Evolutionary conservation across 2,888 invertebrate species (phyloP), one percentile per base, ranked within the genome.

Genomic region (Cacoxenus indagator): DNA sequence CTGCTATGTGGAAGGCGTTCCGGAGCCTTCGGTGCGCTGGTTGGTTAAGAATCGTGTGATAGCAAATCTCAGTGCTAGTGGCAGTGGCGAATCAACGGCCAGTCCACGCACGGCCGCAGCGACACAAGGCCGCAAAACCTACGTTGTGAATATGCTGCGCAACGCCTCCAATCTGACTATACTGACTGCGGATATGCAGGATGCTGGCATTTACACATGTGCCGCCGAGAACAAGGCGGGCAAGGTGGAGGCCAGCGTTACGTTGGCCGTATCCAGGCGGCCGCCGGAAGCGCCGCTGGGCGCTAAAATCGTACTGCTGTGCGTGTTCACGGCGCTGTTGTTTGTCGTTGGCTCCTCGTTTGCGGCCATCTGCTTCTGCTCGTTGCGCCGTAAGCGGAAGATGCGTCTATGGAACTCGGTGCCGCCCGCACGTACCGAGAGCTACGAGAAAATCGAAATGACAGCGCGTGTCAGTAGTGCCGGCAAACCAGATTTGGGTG

Each of bases 151-250:
- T 81, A 90, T 92, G 84, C 90, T 91, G 85, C 91, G 92, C 75
- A 91, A 91, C 81, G 91, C 91, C 67, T 94, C 93, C 85, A 93
- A 93, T 87, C 89, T 95, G 84, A 93, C 93, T 5, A 92, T 95
- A 73, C 90, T 92, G 78, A 90, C 92, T 31, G 92, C 92, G 6
- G 94, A 94, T 71, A 87, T 92, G 73, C 93, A 93, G 87, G 95
- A 95, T 85, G 91, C 93, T 46, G 95, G 94, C 51, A 90, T 91
- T 61, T 95, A 95, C 84, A 91, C 92, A 55, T 95, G 95, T 83
- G 90, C 92, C 67, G 95, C 95, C 0, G 94, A 95, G 86, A 95
- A 95, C 84, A 92, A 93, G 86, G 95, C 95, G 4, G 95, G 95
- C 1, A 91, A 91, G 82, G 92, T 92, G 11, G 93, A 93, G 87